phyloP scores from a whole-genome alignment of 2,888 invertebrate species.

The Tetramorium bicarinatum region DNA sequence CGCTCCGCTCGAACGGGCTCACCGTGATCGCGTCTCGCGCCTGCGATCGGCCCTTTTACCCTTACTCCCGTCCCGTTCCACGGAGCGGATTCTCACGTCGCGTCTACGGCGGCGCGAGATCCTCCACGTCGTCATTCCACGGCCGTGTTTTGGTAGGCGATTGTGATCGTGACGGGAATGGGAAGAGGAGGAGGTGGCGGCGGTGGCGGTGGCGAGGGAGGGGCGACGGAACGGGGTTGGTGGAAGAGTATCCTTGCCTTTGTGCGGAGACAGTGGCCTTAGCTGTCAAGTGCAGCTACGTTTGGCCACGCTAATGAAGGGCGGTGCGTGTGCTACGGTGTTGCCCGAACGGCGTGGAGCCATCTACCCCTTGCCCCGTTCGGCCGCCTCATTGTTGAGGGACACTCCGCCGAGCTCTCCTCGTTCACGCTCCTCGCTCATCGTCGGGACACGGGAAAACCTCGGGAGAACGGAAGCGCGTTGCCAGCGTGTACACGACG shows the following conservation, averaged over 20 bases:
- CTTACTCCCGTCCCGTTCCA: background rate
- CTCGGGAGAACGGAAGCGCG: background rate
- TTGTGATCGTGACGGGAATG: conserved; percentile 59
- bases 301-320: conserved; percentile 72
- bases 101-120: background rate
- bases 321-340: conserved; percentile 74
- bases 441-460: background rate
- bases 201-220: background rate
- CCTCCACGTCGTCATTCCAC: background rate
- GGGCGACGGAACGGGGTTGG: conserved; percentile 39
- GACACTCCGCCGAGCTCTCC: conserved; percentile 59
- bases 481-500: background rate
- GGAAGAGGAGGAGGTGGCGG: conserved; percentile 29
- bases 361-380: conserved; percentile 68
- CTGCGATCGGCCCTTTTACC: too few relatives aligned
- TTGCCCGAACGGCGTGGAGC: conserved; percentile 70
- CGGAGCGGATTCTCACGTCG: background rate
- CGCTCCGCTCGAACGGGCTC: background rate
- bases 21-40: background rate
- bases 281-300: conserved; percentile 78
- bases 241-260: conserved; percentile 69
- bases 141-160: conserved; percentile 64
- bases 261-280: conserved; percentile 75
- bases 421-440: conserved; percentile 56
- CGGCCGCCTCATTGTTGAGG: conserved; percentile 64